A percentile compares a stretch with the other conserved stretches of the same genome.
phyloP scores from a whole-genome alignment of 2,797 vertebrate species.

The Liparis tanakae region DNA sequence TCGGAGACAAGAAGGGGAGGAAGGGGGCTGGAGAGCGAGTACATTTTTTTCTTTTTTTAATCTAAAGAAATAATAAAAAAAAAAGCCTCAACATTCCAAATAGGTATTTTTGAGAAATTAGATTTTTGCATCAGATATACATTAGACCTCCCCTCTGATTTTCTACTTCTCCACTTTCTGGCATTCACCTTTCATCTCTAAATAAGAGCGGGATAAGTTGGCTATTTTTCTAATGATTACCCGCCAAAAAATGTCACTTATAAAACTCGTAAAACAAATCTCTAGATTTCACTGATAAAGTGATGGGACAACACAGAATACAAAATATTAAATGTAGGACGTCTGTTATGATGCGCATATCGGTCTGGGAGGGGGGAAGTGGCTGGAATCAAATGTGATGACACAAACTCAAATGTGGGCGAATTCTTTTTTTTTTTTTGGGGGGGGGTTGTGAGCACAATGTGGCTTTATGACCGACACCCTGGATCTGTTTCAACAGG shows the following conservation, averaged over 20 bases:
- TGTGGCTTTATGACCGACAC: constrained; percentile 24
- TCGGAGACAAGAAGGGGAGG: constrained; percentile 45
- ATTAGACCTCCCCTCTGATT: neutral
- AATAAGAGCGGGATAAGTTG: neutral
- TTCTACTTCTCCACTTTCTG: neutral
- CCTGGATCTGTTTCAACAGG: constrained; percentile 8
- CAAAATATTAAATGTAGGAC: constrained; percentile 15
- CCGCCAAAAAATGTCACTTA: neutral
- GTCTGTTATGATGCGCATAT: constrained; percentile 10
- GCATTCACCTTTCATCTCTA: neutral
- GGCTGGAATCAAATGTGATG: constrained; percentile 34
- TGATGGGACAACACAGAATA: neutral
- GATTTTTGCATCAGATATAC: constrained; percentile 44
- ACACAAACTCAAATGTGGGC: constrained; percentile 29
- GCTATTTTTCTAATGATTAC: neutral
- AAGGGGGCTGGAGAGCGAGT: constrained; percentile 25
- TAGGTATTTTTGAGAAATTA: constrained; percentile 54
- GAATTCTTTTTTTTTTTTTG: too few relatives aligned
- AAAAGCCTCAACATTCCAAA: constrained; percentile 51
- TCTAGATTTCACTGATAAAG: neutral
- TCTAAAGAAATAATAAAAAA: constrained; percentile 5
- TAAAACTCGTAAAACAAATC: neutral
- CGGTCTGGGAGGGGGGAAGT: constrained; percentile 7
- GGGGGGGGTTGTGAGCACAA: constrained; percentile 42
- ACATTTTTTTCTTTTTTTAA: neutral